A percentile compares a stretch with the other conserved stretches of the same genome.
phyloP scores from a whole-genome alignment of 1,140 invertebrate species.

The Daktulosphaira vitifoliae region DNA sequence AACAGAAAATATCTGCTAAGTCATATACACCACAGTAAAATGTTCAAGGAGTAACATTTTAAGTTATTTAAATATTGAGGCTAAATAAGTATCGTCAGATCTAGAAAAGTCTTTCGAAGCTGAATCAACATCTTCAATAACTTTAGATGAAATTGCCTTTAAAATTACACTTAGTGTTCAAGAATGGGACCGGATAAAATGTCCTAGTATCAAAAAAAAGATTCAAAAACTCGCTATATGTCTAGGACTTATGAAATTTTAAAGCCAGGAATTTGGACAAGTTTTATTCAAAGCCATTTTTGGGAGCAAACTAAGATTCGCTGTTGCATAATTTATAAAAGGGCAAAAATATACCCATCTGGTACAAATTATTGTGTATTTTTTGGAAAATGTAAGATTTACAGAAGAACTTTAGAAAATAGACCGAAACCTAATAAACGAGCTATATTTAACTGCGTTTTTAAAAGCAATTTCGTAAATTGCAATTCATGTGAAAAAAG shows the following conservation, averaged over 20 bases:
- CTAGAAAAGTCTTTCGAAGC: too few relatives aligned
- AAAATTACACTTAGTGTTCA: neutral
- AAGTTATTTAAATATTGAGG: neutral
- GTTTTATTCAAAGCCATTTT: neutral
- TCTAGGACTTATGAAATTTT: neutral
- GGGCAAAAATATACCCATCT: neutral
- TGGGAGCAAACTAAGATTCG: neutral
- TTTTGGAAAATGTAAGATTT: neutral
- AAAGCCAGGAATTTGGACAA: neutral
- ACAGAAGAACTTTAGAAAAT: neutral
- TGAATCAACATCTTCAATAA: too few relatives aligned
- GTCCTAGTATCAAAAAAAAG: neutral
- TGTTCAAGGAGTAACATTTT: neutral
- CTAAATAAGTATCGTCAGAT: too few relatives aligned
- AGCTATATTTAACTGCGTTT: neutral
- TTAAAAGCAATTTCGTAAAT: neutral
- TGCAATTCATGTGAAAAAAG: neutral
- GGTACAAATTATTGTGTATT: neutral
- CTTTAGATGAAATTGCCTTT: neutral
- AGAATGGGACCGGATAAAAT: neutral
- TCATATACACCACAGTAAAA: neutral
- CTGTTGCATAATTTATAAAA: neutral
- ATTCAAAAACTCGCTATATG: neutral
- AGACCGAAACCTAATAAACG: neutral
- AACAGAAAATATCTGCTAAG: neutral